phyloP scores from a whole-genome alignment of 2,113 vertebrate genomes.

The Columbina picui region DNA sequence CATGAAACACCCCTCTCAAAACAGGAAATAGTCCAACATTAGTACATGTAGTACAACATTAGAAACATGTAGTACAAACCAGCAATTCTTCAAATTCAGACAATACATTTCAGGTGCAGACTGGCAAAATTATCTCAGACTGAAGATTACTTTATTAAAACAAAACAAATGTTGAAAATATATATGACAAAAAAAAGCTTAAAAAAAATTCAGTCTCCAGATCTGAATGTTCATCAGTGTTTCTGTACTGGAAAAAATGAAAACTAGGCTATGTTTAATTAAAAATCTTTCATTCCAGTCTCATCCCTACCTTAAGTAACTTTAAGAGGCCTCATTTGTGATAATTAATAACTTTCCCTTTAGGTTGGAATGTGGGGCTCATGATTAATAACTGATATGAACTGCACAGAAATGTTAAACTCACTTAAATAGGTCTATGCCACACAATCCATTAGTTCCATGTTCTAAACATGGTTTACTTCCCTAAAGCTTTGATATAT shows the following conservation, averaged over 20 bases:
- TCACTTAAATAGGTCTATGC: background rate
- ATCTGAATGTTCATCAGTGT: background rate
- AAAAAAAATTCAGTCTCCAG: background rate
- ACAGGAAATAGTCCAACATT: background rate
- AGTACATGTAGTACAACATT: background rate
- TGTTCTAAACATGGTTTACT: background rate
- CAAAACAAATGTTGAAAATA: background rate
- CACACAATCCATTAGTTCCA: background rate
- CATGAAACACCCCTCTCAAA: background rate
- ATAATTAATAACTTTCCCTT: background rate
- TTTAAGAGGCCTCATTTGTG: background rate
- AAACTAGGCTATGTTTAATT: background rate
- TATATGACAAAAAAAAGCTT: too few relatives aligned
- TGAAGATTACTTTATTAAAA: background rate
- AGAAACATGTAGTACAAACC: background rate
- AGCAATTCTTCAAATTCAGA: background rate
- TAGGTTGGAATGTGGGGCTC: background rate
- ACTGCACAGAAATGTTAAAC: background rate
- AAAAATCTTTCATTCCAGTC: background rate
- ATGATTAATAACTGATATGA: background rate
- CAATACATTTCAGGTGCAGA: background rate
- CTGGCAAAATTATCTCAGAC: background rate
- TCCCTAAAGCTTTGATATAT: background rate
- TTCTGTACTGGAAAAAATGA: background rate
- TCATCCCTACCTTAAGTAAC: background rate